Evolutionary conservation across 2,113 vertebrate species (phyloP).

Genomic region (Oostethus manadensis): DNA sequence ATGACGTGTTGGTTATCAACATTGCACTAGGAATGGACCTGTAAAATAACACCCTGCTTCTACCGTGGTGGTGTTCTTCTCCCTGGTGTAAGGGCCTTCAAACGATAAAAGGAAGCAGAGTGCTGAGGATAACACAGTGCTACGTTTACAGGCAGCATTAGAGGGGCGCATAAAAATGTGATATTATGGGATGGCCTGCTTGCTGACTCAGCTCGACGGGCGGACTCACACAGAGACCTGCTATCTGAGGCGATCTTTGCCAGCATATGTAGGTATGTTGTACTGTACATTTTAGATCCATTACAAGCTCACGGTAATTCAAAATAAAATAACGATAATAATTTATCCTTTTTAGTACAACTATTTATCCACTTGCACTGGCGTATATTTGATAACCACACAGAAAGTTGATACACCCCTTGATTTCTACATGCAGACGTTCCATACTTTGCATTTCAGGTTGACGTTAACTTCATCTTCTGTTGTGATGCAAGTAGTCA

Average conservation of each 20-base stretch:
- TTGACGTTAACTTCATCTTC: no score
- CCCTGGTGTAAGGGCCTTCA: conserved; percentile 5
- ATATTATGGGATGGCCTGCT: conserved; percentile 52
- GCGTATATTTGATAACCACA: no score
- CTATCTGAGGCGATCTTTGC: conserved; percentile 41
- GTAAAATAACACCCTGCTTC: conserved; percentile 15
- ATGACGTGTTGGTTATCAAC: not conserved
- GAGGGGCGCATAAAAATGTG: conserved; percentile 55
- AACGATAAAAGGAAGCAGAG: conserved; percentile 48
- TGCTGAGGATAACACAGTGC: conserved; percentile 45
- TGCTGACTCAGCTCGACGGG: conserved; percentile 52
- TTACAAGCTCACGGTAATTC: no score
- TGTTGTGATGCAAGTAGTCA: no score
- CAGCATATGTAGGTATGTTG: conserved; percentile 10
- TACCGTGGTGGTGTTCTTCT: not conserved
- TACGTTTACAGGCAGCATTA: conserved; percentile 50
- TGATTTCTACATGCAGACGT: no score
- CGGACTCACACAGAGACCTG: conserved; percentile 48
- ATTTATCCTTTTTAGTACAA: no score
- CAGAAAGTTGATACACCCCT: no score
- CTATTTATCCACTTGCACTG: no score
- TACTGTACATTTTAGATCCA: not conserved
- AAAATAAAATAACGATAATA: no score
- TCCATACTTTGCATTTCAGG: no score
- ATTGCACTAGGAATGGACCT: conserved; percentile 8